phyloP scores from a whole-genome alignment of 2,113 vertebrate species.

The Pao palembangensis region DNA sequence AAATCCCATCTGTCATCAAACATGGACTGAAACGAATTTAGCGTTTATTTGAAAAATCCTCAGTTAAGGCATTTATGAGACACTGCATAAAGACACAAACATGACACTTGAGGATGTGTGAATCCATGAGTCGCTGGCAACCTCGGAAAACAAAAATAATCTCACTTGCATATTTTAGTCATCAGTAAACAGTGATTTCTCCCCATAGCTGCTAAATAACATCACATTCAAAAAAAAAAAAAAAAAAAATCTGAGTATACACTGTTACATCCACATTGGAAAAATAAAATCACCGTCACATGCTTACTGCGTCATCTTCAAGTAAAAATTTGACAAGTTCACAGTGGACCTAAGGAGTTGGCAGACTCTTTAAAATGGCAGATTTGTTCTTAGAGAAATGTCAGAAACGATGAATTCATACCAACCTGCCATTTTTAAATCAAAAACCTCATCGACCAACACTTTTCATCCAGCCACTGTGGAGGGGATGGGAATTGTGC shows the following conservation, averaged over 20 bases:
- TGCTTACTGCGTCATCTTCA: constrained; percentile 57
- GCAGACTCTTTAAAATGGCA: no score
- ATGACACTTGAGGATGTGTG: constrained; percentile 55
- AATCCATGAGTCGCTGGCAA: constrained; percentile 48
- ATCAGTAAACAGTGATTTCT: constrained; percentile 31
- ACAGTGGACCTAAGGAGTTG: constrained; percentile 34
- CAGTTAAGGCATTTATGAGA: constrained; percentile 80
- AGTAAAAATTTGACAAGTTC: constrained; percentile 53
- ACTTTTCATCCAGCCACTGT: neutral
- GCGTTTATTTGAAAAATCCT: constrained; percentile 72
- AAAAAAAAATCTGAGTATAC: constrained; percentile 37
- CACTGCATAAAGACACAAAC: constrained; percentile 73
- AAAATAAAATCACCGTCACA: constrained; percentile 64
- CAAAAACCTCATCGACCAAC: no score
- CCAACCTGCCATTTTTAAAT: no score
- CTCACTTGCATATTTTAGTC: constrained; percentile 69
- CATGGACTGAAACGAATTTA: constrained; percentile 38
- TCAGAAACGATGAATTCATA: no score
- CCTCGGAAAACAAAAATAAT: constrained; percentile 55
- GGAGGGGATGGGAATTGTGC: constrained; percentile 44
- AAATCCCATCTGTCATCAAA: constrained; percentile 23
- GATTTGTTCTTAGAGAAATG: neutral
- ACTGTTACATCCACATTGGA: constrained; percentile 59
- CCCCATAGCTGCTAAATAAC: constrained; percentile 42
- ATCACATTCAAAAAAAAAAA: constrained; percentile 58